Base-by-base conservation (phyloP, 2,113 vertebrate genomes). In the Procavia capensis region DNA sequence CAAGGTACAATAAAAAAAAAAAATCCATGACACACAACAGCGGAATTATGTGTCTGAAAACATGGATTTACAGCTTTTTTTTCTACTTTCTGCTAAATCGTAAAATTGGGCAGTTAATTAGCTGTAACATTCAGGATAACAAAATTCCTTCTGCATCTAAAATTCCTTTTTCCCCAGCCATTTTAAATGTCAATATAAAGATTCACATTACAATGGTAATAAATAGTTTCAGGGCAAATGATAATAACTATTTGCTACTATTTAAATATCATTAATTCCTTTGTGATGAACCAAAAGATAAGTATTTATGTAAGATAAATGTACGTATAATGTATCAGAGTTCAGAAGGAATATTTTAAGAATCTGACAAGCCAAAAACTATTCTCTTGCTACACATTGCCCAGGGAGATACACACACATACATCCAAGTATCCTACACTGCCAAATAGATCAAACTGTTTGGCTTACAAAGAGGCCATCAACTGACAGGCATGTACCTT, bases 21-120 rank as follows among this genome's bases (percentile, higher is more conserved):
- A 24, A 93, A 64, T 81, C 24, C 25, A 45, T 81, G 43, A 39
- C 50, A 84, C 31, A 39, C 8, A 36, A 27, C 20, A 64, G 2
- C 24, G 64, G 64, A 92, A 36, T 87, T 4, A 92, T 84, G 72
- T 72, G 11, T 78, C 91, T 87, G 36, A 85, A 90, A 91, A 70
- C 34, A 31, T 24, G 43, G 39, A 31, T 63, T 75, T 81, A 34
- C 5, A 82, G 11, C 20, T 61, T 25, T 24, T 14, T 93, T 91
- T 83, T 79, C 50, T 93, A 45, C 29, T 29, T 47, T 86, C 64
- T 93, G 34, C 31, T 83, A 93, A 84, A 80, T 89, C 66, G 39
- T 63, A 90, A 80, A 75, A 47, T 75, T 22, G 2, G 75, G 43
- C 34, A 45, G 41, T 74, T 74, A 79, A 80, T 84, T 72, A 25